Evolutionary conservation across 2,888 invertebrate species (phyloP), one percentile per base, ranked within the genome.

Genomic region (Dichetophora obliterata): DNA sequence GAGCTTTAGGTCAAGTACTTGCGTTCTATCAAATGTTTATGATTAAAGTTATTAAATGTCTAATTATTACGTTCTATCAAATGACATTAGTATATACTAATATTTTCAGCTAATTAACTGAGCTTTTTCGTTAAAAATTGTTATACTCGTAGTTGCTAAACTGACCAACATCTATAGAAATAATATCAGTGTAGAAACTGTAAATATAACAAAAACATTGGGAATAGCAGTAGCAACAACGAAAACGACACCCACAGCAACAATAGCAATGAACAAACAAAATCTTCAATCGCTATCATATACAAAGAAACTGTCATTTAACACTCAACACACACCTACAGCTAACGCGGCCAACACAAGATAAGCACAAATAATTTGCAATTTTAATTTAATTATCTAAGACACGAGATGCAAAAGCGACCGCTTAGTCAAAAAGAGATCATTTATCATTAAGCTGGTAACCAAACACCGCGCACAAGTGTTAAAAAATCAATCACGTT

Each of bases 241-340:
- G 43, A 27, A 50, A 76, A 27, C 69, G 78, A 77, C 81, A 76
- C 73, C 69, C 79, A 75, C 80, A 71, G 70, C 78, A 72, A 80
- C 63, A 52, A 50, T 52, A 69, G 43, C 54, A 6, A n/a, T n/a
- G n/a, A n/a, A 2, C 54, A 54, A 9, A 5, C 19, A 2, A 54
- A 22, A 54, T 19, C 19, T 19, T 19, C 54, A 8, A 19, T 1
- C 54, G 22, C 22, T 54, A 54, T 22, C 54, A 8, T 54, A 8
- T 54, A 5, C 22, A 22, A 19, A 22, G 19, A n/a, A 54, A 54
- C 6, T 54, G 54, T 54, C 54, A 54, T 22, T 9, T 9, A 54
- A 19, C 54, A 52, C 19, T 4, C 16, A 52, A 52, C n/a, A 16
- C 8, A 52, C 52, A 54, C 54, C 54, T 54, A 19, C 54, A 22